Evolutionary conservation across 2,113 vertebrate genomes (phyloP).

Genomic region (Phylloscopus trochilus): DNA sequence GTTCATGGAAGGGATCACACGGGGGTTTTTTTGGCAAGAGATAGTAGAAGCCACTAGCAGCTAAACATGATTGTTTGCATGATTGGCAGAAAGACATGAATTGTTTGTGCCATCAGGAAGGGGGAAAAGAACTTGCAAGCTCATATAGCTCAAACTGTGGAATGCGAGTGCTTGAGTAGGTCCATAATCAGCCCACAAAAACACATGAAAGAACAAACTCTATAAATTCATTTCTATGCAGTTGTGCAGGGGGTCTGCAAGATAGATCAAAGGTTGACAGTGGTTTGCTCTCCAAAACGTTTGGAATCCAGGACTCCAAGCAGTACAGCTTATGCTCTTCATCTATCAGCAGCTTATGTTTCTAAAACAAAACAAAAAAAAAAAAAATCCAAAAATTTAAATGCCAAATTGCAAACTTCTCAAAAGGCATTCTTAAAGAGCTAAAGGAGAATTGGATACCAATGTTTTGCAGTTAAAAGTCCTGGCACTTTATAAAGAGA

Average conservation of each 20-base stretch:
- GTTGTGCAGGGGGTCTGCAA: neutral
- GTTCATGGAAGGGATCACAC: neutral
- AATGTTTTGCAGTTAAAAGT: slow-evolving; percentile 53
- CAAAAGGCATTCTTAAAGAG: slow-evolving; percentile 26
- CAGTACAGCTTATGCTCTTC: neutral
- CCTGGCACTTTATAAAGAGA: slow-evolving; percentile 57
- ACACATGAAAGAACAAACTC: neutral
- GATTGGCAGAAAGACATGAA: neutral
- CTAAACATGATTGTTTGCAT: neutral
- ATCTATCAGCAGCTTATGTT: slow-evolving; percentile 29
- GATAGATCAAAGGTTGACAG: neutral
- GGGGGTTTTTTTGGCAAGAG: neutral
- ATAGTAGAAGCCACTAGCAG: neutral
- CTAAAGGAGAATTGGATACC: slow-evolving; percentile 39
- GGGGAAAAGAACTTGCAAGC: neutral
- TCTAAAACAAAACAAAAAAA: neutral
- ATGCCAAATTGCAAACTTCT: slow-evolving; percentile 21
- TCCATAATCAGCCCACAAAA: neutral
- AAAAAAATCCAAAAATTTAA: neutral
- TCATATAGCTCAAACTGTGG: neutral
- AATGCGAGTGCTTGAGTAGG: neutral
- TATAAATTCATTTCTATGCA: neutral
- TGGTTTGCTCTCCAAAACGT: neutral
- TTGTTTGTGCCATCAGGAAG: neutral
- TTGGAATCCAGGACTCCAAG: neutral